A percentile compares a stretch with the other conserved stretches of the same genome.
Evolutionary conservation across 2,113 vertebrate genomes (phyloP).

Genomic region (Bujurquina vittata): DNA sequence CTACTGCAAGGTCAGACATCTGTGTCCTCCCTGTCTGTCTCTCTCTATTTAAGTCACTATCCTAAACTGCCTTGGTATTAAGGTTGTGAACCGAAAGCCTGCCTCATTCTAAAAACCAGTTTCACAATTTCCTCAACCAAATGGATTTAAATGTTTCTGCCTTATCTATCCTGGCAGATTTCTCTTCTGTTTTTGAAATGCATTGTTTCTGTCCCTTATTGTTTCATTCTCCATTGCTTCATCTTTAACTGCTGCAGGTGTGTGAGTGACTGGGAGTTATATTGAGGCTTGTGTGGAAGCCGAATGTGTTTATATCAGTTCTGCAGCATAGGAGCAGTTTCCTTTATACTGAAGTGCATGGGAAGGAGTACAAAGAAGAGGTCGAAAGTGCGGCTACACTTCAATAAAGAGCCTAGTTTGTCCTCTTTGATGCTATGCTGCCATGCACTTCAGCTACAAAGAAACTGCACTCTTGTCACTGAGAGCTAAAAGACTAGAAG

Average conservation of each 20-base stretch:
- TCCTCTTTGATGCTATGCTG: slow-evolving; percentile 75
- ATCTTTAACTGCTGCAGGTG: slow-evolving; percentile 26
- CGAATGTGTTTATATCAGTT: slow-evolving; percentile 61
- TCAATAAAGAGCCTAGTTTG: slow-evolving; percentile 77
- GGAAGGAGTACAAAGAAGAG: slow-evolving; percentile 72
- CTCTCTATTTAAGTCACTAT: slow-evolving; percentile 66
- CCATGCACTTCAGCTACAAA: slow-evolving; percentile 73
- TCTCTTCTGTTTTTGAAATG: slow-evolving; percentile 12
- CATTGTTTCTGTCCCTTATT: slow-evolving; percentile 6
- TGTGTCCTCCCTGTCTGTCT: slow-evolving; percentile 69
- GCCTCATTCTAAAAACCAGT: slow-evolving; percentile 30
- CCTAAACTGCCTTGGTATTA: slow-evolving; percentile 53
- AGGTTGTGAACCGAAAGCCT: slow-evolving; percentile 44
- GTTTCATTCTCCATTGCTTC: slow-evolving; percentile 16
- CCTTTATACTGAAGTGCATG: slow-evolving; percentile 68
- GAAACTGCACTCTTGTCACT: slow-evolving; percentile 54
- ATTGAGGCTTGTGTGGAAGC: slow-evolving; percentile 41
- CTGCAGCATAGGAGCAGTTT: slow-evolving; percentile 53
- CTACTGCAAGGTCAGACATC: slow-evolving; percentile 77
- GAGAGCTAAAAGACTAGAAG: slow-evolving; percentile 50
- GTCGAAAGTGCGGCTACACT: slow-evolving; percentile 73
- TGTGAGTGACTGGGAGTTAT: slow-evolving; percentile 29
- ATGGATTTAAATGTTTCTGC: slow-evolving; percentile 30
- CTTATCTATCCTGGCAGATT: slow-evolving; percentile 48
- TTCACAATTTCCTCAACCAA: slow-evolving; percentile 27